Conservation (phyloP, 2,888 invertebrate genomes). For the Caenorhabditis zanzibari region DNA sequence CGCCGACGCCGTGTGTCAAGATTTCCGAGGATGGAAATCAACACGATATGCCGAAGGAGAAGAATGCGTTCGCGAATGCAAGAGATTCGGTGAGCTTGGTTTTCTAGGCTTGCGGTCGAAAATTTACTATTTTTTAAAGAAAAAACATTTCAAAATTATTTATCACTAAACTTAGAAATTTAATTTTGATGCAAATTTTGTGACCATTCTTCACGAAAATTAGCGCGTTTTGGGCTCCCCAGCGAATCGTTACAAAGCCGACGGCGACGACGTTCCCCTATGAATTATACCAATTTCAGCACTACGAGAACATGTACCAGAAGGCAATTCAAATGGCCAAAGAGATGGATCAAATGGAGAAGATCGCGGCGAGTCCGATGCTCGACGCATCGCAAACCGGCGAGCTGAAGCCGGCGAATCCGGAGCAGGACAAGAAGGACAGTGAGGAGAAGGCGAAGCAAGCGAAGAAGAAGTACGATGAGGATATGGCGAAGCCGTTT, state of each 20-base stretch:
- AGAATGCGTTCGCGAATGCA: slow-evolving; percentile 70
- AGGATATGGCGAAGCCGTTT: slow-evolving; percentile 67
- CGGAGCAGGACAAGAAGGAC: slow-evolving; percentile 67
- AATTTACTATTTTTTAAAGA: too few species aligned
- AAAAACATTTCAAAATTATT: too few species aligned
- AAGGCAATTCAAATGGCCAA: slow-evolving; percentile 75
- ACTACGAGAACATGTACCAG: slow-evolving; percentile 80
- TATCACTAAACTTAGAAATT: too few species aligned
- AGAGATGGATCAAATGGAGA: slow-evolving; percentile 74
- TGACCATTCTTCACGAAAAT: too few species aligned
- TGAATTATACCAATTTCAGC: slow-evolving; percentile 72
- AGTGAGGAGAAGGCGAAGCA: slow-evolving; percentile 69
- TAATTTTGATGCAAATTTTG: too few species aligned
- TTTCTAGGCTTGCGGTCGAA: too few species aligned
- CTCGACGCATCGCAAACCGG: slow-evolving; percentile 39
- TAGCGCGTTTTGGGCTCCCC: too few species aligned
- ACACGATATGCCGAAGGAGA: slow-evolving; percentile 67
- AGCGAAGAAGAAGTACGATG: slow-evolving; percentile 67
- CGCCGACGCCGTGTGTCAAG: slow-evolving; percentile 69
- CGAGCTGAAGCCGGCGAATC: slow-evolving; percentile 66
- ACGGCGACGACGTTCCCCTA: too few species aligned
- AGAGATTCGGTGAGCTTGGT: slow-evolving; percentile 67
- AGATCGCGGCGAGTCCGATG: slow-evolving; percentile 49
- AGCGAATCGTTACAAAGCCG: not conserved
- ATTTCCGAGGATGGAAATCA: slow-evolving; percentile 55